These are phyloP conservation scores for Cyprinodon diabolis DNA, from an alignment of 2,797 vertebrate genomes.

Conservation along the genomic window DNA sequence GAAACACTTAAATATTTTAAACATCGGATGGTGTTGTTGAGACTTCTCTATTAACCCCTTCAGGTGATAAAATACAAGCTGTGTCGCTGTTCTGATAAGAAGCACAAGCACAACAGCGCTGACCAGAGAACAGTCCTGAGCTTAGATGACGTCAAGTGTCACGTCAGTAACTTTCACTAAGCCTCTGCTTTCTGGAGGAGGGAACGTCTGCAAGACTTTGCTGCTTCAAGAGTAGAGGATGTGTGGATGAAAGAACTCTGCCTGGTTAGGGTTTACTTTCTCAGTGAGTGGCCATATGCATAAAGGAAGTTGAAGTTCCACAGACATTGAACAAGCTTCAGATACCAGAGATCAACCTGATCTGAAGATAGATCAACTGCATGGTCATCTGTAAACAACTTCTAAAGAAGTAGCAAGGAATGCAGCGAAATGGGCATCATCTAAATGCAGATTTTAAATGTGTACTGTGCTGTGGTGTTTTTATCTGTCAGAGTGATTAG, in stretches of 20 bases:
- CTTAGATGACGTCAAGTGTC: conserved; percentile 96
- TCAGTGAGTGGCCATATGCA: conserved; percentile 3
- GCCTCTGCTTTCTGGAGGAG: conserved; percentile 15
- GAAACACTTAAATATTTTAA: neutral
- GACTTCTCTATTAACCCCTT: conserved; percentile 20
- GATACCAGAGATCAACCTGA: conserved; percentile 26
- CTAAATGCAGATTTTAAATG: conserved; percentile 12
- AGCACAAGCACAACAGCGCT: conserved; percentile 88
- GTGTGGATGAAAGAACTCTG: conserved; percentile 34
- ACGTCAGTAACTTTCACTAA: conserved; percentile 89
- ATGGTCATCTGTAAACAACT: conserved; percentile 59
- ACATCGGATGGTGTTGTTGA: neutral
- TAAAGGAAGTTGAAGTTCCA: conserved; percentile 5
- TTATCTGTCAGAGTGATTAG: conserved; percentile 25
- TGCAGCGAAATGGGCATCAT: conserved; percentile 29
- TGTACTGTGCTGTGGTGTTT: conserved; percentile 22
- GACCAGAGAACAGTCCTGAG: conserved; percentile 93
- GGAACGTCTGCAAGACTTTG: conserved; percentile 34
- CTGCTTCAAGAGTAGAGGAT: conserved; percentile 14
- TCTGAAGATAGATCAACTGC: conserved; percentile 42
- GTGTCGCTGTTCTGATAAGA: conserved; percentile 90
- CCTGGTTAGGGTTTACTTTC: conserved; percentile 31
- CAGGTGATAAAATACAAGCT: conserved; percentile 95
- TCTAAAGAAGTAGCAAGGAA: conserved; percentile 45
- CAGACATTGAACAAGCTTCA: conserved; percentile 19